Evolutionary conservation across 2,797 vertebrate genomes (phyloP), one percentile per base, ranked within the genome.

Genomic region (Hirundo rustica): DNA sequence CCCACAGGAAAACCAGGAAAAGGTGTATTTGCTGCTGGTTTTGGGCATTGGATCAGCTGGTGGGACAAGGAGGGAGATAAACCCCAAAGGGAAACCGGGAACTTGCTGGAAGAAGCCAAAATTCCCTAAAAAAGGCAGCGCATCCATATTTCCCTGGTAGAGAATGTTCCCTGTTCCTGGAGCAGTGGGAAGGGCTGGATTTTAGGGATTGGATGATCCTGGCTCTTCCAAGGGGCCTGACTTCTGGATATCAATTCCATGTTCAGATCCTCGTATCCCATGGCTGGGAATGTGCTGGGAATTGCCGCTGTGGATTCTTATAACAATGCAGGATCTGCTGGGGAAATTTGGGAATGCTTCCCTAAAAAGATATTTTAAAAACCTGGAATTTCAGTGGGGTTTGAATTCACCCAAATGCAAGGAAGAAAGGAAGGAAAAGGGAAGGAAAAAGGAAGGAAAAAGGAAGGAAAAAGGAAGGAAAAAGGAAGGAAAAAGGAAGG

Each of bases 381-480:
- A 36, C 19, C 17, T 5, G 16, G 16, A 55, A 48, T 76, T 85
- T 74, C 27, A 5, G 26, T 21, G 50, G 30, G 4, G 8, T 27
- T 27, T 19, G 16, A n/a, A 16, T 38, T 60, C 0, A 0, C 32
- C 27, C n/a, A 16, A n/a, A 16, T 4, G 3, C 32, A 27, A 51
- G 26, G 44, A 50, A 51, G 27, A 20, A 47, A 18, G 21, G 11
- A 48, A 47, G 15, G 55, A 11, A 18, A 15, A 54, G 53, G 10
- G 10, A 13, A 29, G 18, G 26, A 2, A 29, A 26, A 30, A 38
- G 13, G 36, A 53, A 51, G 21, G 26, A 7, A 40, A n/a, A 42
- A 40, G 7, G 67, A 32, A 70, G 23, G 22, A 4, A 38, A 30
- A 72, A 29, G 9, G 18, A 30, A 47, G 17, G 44, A 19, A 42